Conservation (phyloP, 2,797 vertebrate genomes). For the Sebastes matsubarae region DNA sequence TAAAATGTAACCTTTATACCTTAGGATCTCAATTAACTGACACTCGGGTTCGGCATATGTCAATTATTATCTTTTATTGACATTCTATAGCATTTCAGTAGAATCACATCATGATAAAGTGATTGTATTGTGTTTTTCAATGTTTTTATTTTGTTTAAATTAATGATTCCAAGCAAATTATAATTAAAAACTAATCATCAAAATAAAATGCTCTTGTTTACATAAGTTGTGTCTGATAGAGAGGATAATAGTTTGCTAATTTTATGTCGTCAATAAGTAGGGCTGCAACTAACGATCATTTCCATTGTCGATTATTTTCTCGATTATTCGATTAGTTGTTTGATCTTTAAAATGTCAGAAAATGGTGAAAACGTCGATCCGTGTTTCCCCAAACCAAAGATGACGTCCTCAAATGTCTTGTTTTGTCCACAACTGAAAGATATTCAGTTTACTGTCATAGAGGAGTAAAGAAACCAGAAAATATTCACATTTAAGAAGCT, state of each 20-base stretch:
- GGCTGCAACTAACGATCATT: too few relatives aligned
- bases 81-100: not conserved
- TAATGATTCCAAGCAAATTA: not conserved
- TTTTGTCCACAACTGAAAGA: too few relatives aligned
- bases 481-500: too few relatives aligned
- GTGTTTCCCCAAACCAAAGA: too few relatives aligned
- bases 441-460: too few relatives aligned
- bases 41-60: not conserved
- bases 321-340: too few relatives aligned
- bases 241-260: not conserved
- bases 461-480: rapidly evolving
- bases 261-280: not conserved
- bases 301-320: too few relatives aligned
- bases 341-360: too few relatives aligned
- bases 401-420: too few relatives aligned
- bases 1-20: not conserved
- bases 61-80: not conserved
- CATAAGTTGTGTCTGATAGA: not conserved
- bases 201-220: not conserved
- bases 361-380: too few relatives aligned
- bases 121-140: not conserved
- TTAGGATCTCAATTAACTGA: not conserved
- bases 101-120: not conserved
- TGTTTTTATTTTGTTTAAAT: not conserved
- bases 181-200: not conserved